Percentiles rank a stretch among this genome's conserved stretches.
Evolutionary conservation across 1,140 invertebrate species (phyloP).

Genomic region (Lysiphlebus fabarum): DNA sequence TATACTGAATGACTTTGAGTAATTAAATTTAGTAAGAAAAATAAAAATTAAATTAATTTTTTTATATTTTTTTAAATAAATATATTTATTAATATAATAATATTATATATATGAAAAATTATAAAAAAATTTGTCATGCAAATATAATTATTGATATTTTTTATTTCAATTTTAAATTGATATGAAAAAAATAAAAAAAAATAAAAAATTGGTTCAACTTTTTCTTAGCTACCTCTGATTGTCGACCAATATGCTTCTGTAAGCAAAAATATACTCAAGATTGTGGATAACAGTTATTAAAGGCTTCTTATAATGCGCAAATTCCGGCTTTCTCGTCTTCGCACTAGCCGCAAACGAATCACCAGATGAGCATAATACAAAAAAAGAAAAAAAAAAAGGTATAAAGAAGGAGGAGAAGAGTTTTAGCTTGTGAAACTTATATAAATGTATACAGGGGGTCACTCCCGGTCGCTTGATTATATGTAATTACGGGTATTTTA

Average conservation of each 20-base stretch:
- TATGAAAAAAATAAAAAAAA: background rate
- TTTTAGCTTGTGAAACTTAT: constrained; percentile 25
- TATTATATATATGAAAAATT: too few species aligned
- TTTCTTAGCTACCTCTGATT: background rate
- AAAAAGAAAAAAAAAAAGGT: background rate
- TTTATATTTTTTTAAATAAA: too few species aligned
- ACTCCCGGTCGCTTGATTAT: constrained; percentile 53
- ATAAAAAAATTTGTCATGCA: too few species aligned
- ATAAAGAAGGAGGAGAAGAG: constrained; percentile 1
- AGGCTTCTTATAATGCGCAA: constrained; percentile 53
- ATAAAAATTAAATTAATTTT: too few species aligned
- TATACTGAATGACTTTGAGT: constrained; percentile 37
- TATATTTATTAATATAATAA: too few species aligned
- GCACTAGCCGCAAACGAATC: constrained; percentile 39
- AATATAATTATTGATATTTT: too few species aligned
- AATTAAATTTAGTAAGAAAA: constrained; percentile 9
- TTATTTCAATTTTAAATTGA: background rate
- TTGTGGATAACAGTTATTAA: constrained; percentile 57
- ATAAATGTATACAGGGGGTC: constrained; percentile 48
- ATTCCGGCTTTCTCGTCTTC: constrained; percentile 39
- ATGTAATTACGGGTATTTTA: constrained; percentile 58
- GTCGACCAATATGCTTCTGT: constrained; percentile 21
- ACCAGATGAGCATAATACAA: constrained; percentile 8
- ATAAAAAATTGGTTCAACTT: constrained; percentile 2
- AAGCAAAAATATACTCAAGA: constrained; percentile 35